Base-by-base conservation (phyloP, 2,888 invertebrate species). In the Agrotis ipsilon region DNA sequence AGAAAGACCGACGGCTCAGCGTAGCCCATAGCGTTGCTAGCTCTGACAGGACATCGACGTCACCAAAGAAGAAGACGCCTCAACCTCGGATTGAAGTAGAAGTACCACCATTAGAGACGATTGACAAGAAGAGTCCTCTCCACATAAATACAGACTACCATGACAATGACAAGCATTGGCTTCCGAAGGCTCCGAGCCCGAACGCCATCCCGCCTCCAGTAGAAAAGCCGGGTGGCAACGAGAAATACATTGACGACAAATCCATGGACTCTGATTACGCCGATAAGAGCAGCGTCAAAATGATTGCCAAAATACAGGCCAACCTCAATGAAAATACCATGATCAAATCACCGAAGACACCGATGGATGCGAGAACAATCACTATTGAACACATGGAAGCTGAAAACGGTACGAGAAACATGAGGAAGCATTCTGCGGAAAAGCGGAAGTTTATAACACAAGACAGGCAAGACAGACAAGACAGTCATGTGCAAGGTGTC, bases 291-390 rank as follows among this genome's bases (percentile, higher is more conserved):
- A 95, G 96, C 73, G 92, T 94, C 27, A 95, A 93, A 86, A 95
- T 95, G 94, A 95, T 96, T 62, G 96, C 96, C 32, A 96, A 95
- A 85, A 96, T 96, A 80, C 96, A 96, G 87, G 96, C 96, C 16
- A 96, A 92, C 80, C 88, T 96, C 2, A 96, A 95, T 81, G 96
- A 96, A 88, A 96, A 96, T 72, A 96, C 95, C 1, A 94, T 96
- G 94, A 96, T 96, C 52, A 96, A 96, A 84, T 96, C 96, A 55
- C 96, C 96, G 5, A 95, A 94, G 80, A 96, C 96, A 7, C 96
- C 96, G 13, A 93, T 95, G 94, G 96, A 96, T 82, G 96, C 96
- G n/a, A 91, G 95, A 77, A 94, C 94, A n/a, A 88, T 91, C 32
- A 88, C 82, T 13, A 88, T 93, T 77, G 94, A 96, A 54, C 82